Base-by-base conservation (phyloP, 2,888 invertebrate genomes). In the Caenorhabditis plicata region DNA sequence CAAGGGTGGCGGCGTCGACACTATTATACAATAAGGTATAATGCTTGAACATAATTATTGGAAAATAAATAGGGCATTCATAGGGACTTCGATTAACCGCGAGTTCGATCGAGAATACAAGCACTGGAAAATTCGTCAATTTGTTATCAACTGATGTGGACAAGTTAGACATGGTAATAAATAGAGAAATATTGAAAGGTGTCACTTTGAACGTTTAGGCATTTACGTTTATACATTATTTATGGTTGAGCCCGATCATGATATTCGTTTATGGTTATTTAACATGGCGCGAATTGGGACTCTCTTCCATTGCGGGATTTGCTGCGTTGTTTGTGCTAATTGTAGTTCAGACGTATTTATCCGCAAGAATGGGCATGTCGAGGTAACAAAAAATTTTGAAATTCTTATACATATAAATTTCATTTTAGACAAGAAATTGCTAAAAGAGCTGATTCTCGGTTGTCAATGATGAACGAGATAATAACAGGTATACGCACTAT, bases 81-180 rank as follows among this genome's bases (percentile, higher is more conserved):
- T n/a, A n/a, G 90, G 85, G 89, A 1, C 82, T 91, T 38, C 86
- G 87, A 31, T 83, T 91, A 61, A 89, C 89, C 49, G 89, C 89
- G 81, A 88, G 88, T 5, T 90, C 92, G 1, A 83, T 92, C 42
- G 89, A 89, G 5, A 88, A 91, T 81, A 92, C 92, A 0, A 89
- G 92, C 0, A 88, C 89, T 0, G 94, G 94, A 0, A 91, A 93
- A 82, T 88, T 95, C 58, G 91, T 94, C 26, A 94, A 94, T 82
- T 86, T 95, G n/a, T 84, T 96, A 53, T 92, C 94, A 1, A 96
- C 94, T 80, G 95, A 96, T 82, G 91, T 95, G 64, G 90, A 89
- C 76, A 87, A 90, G 46, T 92, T 95, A 82, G 95, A 96, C 81
- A 80, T 81, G 77, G 84, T 84, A 41, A 43, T n/a, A n/a, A n/a